phyloP scores from a whole-genome alignment of 64 coral and sea anemone species.

The Pocillopora verrucosa region DNA sequence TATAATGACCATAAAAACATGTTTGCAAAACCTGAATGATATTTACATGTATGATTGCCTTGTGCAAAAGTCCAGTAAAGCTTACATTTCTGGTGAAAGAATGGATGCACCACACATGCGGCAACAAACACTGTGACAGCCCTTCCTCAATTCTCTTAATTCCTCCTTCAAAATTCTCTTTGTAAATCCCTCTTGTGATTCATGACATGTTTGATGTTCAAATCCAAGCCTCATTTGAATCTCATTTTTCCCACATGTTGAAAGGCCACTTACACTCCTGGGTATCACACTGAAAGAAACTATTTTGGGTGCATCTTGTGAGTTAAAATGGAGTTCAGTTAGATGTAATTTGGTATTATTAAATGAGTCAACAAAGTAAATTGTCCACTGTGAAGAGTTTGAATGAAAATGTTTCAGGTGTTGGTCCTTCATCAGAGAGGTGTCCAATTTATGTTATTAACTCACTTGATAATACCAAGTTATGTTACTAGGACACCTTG shows the following conservation, averaged over 20 bases:
- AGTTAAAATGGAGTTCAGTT: too few relatives aligned
- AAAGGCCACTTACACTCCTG: constrained; percentile 24
- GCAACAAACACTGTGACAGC: constrained; percentile 5
- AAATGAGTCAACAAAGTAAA: too few relatives aligned
- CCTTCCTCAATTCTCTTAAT: neutral
- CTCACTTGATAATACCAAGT: too few relatives aligned
- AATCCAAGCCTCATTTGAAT: constrained; percentile 57
- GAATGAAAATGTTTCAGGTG: too few relatives aligned
- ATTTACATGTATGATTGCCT: too few relatives aligned
- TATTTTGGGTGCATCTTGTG: neutral
- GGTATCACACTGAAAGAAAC: constrained; percentile 28
- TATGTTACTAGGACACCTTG: too few relatives aligned
- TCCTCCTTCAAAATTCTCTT: constrained; percentile 15
- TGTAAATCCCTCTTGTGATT: neutral
- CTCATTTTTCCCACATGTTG: constrained; percentile 12
- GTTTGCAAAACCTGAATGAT: too few relatives aligned
- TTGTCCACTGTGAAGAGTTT: too few relatives aligned
- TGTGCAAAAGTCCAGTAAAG: neutral
- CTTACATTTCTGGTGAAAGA: constrained; percentile 26
- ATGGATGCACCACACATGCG: constrained; percentile 24
- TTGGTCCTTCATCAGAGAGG: too few relatives aligned
- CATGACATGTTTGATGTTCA: neutral
- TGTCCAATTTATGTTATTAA: too few relatives aligned
- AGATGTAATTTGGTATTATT: too few relatives aligned
- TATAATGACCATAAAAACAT: too few relatives aligned